Evolutionary conservation across 2,113 vertebrate species (phyloP).

Genomic region (Stomatorhinus ivindoensis): DNA sequence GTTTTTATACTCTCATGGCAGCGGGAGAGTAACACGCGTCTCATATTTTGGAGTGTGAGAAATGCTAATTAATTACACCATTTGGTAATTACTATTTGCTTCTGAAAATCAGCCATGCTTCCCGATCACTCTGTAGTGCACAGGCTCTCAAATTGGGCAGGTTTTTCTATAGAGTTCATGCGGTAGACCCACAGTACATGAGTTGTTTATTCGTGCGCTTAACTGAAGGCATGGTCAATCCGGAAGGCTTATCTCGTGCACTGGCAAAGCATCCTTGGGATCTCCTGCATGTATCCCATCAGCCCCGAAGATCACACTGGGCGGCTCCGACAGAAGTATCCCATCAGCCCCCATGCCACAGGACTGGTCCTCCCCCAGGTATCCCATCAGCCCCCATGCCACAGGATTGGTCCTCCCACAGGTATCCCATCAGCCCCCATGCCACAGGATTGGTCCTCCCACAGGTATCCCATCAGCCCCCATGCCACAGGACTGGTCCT

Average conservation of each 20-base stretch:
- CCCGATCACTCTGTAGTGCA: background rate
- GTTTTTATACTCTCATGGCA: background rate
- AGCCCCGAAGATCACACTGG: background rate
- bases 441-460: background rate
- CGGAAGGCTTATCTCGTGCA: background rate
- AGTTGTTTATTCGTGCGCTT: background rate
- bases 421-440: background rate
- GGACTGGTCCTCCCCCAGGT: too few relatives aligned
- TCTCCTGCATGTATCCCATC: background rate
- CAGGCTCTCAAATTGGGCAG: background rate
- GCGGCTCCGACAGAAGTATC: background rate
- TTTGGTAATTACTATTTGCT: background rate
- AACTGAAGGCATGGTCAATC: background rate
- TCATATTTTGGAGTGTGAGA: background rate
- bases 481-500: too few relatives aligned
- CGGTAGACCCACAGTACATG: background rate
- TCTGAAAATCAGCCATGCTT: background rate
- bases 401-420: too few relatives aligned
- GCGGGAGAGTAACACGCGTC: background rate
- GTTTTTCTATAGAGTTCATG: background rate
- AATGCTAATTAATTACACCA: background rate
- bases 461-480: background rate
- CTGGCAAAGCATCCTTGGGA: background rate
- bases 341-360: background rate
- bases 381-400: too few relatives aligned